phyloP scores from a whole-genome alignment of 2,113 vertebrate species.

The Cyanistes caeruleus region DNA sequence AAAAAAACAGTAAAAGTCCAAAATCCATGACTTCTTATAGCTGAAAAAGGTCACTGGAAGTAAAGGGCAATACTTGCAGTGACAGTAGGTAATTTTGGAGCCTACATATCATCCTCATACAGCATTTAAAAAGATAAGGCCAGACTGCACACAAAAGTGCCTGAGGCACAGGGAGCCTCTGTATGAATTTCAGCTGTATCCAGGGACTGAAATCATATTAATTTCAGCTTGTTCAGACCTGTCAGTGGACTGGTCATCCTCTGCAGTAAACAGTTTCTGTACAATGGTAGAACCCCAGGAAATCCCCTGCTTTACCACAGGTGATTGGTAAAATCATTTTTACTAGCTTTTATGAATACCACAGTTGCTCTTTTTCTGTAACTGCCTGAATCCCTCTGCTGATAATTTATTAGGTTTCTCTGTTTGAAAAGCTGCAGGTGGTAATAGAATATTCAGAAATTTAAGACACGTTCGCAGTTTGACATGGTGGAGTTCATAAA shows the following conservation, averaged over 20 bases:
- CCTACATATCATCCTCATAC: not conserved
- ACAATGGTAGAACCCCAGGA: not conserved
- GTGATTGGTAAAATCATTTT: not conserved
- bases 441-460: conserved; percentile 41
- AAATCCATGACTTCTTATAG: not conserved
- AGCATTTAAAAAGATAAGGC: not conserved
- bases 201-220: not conserved
- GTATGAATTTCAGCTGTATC: not conserved
- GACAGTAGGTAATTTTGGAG: not conserved
- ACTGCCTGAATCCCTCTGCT: not conserved
- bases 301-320: not conserved
- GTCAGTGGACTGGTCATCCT: not conserved
- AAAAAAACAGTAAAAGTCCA: not conserved
- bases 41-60: not conserved
- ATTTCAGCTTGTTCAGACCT: not conserved
- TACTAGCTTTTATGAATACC: not conserved
- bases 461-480: conserved; percentile 24
- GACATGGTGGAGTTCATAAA: conserved; percentile 15
- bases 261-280: not conserved
- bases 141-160: accelerated
- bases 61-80: not conserved
- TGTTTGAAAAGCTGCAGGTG: conserved; percentile 36
- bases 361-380: not conserved
- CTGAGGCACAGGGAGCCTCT: not conserved
- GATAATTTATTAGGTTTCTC: conserved; percentile 19